Evolutionary conservation across 2,797 vertebrate genomes (phyloP).

Genomic region (Neosilurus mollespiculum): DNA sequence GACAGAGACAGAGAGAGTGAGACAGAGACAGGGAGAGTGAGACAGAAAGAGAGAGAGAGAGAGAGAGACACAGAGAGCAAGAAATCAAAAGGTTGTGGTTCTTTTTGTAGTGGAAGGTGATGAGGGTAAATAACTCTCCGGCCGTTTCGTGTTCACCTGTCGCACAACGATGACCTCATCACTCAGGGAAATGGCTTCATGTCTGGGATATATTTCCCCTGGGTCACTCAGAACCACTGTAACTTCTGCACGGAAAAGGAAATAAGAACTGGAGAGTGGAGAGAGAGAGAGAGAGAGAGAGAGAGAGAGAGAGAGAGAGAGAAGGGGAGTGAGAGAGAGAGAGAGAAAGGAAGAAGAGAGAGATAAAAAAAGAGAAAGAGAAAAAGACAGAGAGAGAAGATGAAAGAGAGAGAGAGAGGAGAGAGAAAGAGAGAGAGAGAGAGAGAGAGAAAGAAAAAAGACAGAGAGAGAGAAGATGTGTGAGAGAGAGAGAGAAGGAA

Average conservation of each 20-base stretch:
- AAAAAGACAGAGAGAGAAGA: too few species aligned
- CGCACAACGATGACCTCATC: conserved; percentile 25
- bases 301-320: too few species aligned
- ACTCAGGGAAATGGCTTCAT: conserved; percentile 7
- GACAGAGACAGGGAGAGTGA: fast-evolving
- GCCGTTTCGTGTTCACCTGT: conserved; percentile 1
- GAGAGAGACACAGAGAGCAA: neutral
- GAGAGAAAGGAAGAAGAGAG: too few species aligned
- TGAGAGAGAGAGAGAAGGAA: too few species aligned
- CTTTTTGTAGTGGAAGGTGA: neutral
- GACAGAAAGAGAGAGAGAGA: too few species aligned
- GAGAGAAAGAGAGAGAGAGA: too few species aligned
- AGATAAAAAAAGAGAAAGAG: too few species aligned
- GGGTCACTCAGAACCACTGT: neutral
- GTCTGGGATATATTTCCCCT: conserved; percentile 12
- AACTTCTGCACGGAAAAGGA: neutral
- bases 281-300: too few species aligned
- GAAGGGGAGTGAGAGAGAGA: too few species aligned
- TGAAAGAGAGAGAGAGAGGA: too few species aligned
- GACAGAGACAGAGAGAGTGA: neutral
- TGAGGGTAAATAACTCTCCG: neutral
- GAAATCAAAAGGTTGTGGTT: neutral
- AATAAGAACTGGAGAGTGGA: neutral
- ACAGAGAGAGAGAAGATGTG: too few species aligned
- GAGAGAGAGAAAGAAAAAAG: too few species aligned